These are phyloP conservation scores for Oreochromis niloticus DNA, from an alignment of 2,113 vertebrate species.

Conservation along the genomic window DNA sequence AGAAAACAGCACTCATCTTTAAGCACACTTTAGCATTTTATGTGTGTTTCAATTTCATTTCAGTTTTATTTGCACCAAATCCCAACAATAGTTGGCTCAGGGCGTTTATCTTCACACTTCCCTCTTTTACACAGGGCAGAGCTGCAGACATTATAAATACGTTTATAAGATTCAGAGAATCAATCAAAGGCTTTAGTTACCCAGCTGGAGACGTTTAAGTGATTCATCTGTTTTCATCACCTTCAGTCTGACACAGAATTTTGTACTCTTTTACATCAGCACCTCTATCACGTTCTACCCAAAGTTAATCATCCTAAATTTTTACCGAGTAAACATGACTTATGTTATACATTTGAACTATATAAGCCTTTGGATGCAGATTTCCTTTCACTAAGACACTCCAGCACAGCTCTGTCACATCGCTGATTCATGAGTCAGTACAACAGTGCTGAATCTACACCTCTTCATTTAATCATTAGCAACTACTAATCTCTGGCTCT, in stretches of 20 bases:
- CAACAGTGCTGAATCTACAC: accelerated
- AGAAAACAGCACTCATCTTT: neutral
- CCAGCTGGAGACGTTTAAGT: neutral
- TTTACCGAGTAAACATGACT: neutral
- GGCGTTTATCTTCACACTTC: accelerated
- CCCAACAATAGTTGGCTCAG: neutral
- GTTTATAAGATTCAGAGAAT: neutral
- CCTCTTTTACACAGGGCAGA: neutral
- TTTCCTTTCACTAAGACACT: neutral
- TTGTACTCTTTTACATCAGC: neutral
- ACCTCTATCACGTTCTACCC: accelerated
- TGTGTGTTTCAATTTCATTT: neutral
- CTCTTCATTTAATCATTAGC: neutral
- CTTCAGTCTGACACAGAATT: neutral
- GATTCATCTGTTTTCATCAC: neutral
- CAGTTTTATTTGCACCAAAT: neutral
- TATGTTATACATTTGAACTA: accelerated
- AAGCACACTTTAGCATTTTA: accelerated
- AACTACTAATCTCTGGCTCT: accelerated
- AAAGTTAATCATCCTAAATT: accelerated
- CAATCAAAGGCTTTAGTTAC: neutral
- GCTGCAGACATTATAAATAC: accelerated
- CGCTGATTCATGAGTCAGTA: accelerated
- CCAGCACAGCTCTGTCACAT: neutral
- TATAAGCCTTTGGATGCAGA: accelerated